A percentile compares a stretch with the other conserved stretches of the same genome.
Evolutionary conservation across 2,888 invertebrate species (phyloP).

Genomic region (Chorisops tibialis): DNA sequence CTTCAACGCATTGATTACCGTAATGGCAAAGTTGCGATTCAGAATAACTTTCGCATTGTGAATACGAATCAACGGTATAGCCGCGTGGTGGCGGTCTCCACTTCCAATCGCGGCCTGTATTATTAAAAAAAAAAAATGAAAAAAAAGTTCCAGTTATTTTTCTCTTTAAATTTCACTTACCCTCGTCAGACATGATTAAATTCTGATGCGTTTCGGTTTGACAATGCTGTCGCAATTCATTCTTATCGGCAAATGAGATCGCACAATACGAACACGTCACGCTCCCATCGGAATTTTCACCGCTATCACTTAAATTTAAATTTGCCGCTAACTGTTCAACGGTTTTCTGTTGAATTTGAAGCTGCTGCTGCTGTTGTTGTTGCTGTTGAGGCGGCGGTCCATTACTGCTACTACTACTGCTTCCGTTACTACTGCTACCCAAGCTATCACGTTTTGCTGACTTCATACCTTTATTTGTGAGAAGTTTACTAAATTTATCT

Average conservation of each 20-base stretch:
- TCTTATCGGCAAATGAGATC: constrained; percentile 55
- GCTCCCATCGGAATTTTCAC: constrained; percentile 40
- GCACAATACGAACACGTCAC: constrained; percentile 59
- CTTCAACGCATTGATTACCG: constrained; percentile 70
- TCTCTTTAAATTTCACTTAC: constrained; percentile 36
- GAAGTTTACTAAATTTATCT: constrained; percentile 49
- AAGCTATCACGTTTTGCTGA: constrained; percentile 35
- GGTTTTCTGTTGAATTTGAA: constrained; percentile 26
- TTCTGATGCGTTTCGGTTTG: constrained; percentile 63
- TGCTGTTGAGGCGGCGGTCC: constrained; percentile 9
- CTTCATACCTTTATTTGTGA: constrained; percentile 44
- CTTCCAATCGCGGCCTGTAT: constrained; percentile 61
- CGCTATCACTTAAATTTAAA: constrained; percentile 30
- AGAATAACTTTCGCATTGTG: constrained; percentile 60
- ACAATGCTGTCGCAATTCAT: constrained; percentile 59
- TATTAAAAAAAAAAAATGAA: constrained; percentile 18
- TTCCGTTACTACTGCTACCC: constrained; percentile 19
- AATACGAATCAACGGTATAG: constrained; percentile 62
- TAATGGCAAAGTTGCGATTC: constrained; percentile 61
- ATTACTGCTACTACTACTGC: constrained; percentile 31
- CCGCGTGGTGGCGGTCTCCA: constrained; percentile 69
- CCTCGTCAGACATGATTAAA: constrained; percentile 68
- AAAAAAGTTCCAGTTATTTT: constrained; percentile 1
- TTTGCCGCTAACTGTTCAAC: constrained; percentile 20
- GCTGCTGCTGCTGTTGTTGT: constrained; percentile 30